phyloP scores from a whole-genome alignment of 2,113 vertebrate genomes.

The Cromileptes altivelis region DNA sequence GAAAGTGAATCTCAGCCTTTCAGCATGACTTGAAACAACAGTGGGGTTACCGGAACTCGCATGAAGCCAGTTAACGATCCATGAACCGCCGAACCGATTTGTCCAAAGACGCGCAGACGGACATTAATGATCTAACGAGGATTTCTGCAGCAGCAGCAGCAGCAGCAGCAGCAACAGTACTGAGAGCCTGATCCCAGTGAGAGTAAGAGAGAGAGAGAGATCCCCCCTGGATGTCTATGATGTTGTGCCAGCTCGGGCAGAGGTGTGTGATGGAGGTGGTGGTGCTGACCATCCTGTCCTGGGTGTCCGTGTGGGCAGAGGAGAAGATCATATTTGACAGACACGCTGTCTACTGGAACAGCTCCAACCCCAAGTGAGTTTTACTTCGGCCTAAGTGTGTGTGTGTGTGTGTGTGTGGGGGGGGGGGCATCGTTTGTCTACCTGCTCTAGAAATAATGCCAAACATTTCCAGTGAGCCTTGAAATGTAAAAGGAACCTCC shows the following conservation, averaged over 20 bases:
- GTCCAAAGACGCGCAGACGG: conserved; percentile 61
- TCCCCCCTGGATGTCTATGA: conserved; percentile 67
- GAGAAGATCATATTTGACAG: conserved; percentile 87
- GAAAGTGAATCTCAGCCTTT: conserved; percentile 27
- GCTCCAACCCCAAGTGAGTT: conserved; percentile 86
- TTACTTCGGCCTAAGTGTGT: conserved; percentile 12
- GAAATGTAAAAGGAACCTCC: conserved; percentile 18
- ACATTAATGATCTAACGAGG: conserved; percentile 66
- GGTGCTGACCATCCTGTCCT: conserved; percentile 81
- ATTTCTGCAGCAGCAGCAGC: conserved; percentile 60
- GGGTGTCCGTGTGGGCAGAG: conserved; percentile 83
- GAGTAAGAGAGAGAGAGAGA: not conserved
- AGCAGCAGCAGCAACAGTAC: conserved; percentile 40
- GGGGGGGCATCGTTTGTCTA: not conserved
- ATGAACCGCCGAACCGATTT: conserved; percentile 40
- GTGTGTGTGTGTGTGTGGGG: conserved; percentile 33
- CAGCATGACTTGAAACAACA: conserved; percentile 73
- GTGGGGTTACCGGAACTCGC: conserved; percentile 28
- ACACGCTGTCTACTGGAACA: conserved; percentile 88
- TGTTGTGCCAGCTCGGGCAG: conserved; percentile 73
- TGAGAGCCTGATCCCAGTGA: conserved; percentile 40
- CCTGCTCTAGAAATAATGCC: conserved; percentile 15
- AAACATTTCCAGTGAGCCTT: conserved; percentile 2
- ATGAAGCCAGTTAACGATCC: conserved; percentile 49
- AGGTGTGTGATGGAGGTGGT: conserved; percentile 84